Evolutionary conservation across 2,113 vertebrate genomes (phyloP).

Genomic region (Brachyhypopomus gauderio): DNA sequence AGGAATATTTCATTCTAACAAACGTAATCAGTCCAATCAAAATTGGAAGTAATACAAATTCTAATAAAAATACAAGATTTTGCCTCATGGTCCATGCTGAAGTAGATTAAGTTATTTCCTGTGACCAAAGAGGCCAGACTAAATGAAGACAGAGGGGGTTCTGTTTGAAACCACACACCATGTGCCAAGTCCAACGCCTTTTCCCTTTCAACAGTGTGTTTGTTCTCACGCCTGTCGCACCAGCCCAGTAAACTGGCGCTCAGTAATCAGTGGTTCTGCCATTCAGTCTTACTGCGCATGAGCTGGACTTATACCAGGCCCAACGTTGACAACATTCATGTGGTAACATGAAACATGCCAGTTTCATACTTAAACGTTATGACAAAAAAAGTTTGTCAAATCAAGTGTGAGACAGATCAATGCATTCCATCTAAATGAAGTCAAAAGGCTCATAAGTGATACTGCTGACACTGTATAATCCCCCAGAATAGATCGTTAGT

Average conservation of each 20-base stretch:
- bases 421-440: too few species aligned
- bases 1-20: too few species aligned
- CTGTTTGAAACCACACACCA: constrained; percentile 11
- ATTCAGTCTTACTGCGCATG: constrained; percentile 4
- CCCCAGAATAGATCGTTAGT: not conserved
- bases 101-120: not conserved
- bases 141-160: constrained; percentile 33
- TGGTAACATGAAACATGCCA: not conserved
- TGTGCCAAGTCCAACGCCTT: constrained; percentile 26
- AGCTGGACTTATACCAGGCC: not conserved
- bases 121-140: not conserved
- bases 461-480: not conserved
- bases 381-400: too few species aligned
- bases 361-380: too few species aligned
- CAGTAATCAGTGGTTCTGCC: constrained; percentile 7
- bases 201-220: constrained; percentile 41
- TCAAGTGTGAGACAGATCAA: too few species aligned
- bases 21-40: too few species aligned
- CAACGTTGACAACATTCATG: not conserved
- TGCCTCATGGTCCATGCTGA: too few species aligned
- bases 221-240: constrained; percentile 28
- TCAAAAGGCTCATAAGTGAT: not conserved
- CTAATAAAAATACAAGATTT: not conserved
- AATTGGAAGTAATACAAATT: too few species aligned
- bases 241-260: constrained; percentile 22